A percentile compares a stretch with the other conserved stretches of the same genome.
phyloP scores from a whole-genome alignment of 2,113 vertebrate genomes.

The Phalacrocorax aristotelis region DNA sequence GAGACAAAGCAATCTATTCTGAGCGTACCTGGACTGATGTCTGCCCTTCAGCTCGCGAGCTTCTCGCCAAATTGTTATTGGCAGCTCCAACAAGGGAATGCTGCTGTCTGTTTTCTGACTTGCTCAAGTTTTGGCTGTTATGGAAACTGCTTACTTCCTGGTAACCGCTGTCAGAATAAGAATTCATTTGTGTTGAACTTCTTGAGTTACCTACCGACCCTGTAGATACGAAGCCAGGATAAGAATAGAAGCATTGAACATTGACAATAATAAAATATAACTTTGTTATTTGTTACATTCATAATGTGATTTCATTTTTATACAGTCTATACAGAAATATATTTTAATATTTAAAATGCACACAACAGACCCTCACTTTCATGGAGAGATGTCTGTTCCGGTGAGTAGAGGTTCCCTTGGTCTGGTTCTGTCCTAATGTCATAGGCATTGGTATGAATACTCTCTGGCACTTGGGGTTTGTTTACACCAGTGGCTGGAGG shows the following conservation, averaged over 20 bases:
- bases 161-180: slow-evolving; percentile 97
- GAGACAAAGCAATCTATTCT: background rate
- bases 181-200: slow-evolving; percentile 98
- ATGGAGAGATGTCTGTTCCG: slow-evolving; percentile 92
- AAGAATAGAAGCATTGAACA: background rate
- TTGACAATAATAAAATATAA: background rate
- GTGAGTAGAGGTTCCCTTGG: slow-evolving; percentile 87
- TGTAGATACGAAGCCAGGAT: slow-evolving; percentile 62
- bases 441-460: slow-evolving; percentile 85
- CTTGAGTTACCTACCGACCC: slow-evolving; percentile 92
- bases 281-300: background rate
- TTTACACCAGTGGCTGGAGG: slow-evolving; percentile 77
- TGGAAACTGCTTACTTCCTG: slow-evolving; percentile 93
- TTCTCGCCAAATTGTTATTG: slow-evolving; percentile 80
- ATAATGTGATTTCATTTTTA: background rate
- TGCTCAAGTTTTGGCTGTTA: slow-evolving; percentile 85
- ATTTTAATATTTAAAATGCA: slow-evolving; percentile 69
- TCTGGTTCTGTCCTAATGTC: slow-evolving; percentile 86
- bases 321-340: background rate
- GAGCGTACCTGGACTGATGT: slow-evolving; percentile 85
- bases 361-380: slow-evolving; percentile 98
- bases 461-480: slow-evolving; percentile 84
- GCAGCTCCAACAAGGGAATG: slow-evolving; percentile 79
- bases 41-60: slow-evolving; percentile 91
- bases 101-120: slow-evolving; percentile 85